phyloP scores from a whole-genome alignment of 2,797 vertebrate genomes.

The Microchirus variegatus region DNA sequence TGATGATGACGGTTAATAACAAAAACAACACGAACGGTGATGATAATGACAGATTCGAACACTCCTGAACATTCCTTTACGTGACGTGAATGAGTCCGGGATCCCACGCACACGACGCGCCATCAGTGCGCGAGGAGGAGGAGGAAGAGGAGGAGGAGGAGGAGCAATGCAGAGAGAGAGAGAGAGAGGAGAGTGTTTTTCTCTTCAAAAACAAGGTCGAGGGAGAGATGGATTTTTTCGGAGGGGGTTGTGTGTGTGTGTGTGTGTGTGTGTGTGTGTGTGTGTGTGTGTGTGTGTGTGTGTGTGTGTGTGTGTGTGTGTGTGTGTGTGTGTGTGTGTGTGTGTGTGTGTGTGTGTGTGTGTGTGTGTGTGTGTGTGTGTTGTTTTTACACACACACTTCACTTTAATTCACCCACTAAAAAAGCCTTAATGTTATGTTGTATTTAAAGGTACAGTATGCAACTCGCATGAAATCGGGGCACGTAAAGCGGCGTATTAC shows the following conservation, averaged over 20 bases:
- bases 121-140: slow-evolving; percentile 26
- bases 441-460: too few relatives aligned
- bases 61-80: slow-evolving; percentile 65
- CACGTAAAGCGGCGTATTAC: too few relatives aligned
- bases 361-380: slow-evolving; percentile 2
- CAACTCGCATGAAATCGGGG: too few relatives aligned
- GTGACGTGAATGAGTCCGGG: slow-evolving; percentile 70
- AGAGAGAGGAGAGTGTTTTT: slow-evolving; percentile 46
- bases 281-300: neutral
- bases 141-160: neutral
- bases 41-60: neutral
- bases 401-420: too few relatives aligned
- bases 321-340: slow-evolving; percentile 2
- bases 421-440: too few relatives aligned
- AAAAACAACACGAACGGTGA: too few relatives aligned
- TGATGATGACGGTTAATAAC: neutral
- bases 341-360: slow-evolving; percentile 2
- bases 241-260: neutral
- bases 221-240: slow-evolving; percentile 28
- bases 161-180: neutral
- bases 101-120: slow-evolving; percentile 60
- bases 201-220: slow-evolving; percentile 61
- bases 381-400: slow-evolving; percentile 15
- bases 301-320: slow-evolving; percentile 2
- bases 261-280: slow-evolving; percentile 7